Percentiles rank a stretch among this genome's conserved stretches.
These are phyloP conservation scores for Pyralis farinalis DNA, from an alignment of 2,888 invertebrate species.

Conservation along the genomic window DNA sequence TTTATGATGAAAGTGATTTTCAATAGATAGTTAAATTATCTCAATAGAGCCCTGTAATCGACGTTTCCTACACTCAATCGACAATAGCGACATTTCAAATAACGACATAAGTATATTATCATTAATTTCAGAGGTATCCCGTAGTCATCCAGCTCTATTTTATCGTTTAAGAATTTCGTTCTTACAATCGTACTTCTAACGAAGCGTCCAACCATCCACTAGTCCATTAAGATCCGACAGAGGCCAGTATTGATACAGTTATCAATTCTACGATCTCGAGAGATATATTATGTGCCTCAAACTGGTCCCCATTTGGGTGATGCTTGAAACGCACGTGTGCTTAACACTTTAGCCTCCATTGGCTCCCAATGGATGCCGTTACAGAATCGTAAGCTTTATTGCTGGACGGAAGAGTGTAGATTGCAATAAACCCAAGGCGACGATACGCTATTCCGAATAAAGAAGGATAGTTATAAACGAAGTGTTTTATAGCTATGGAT, in stretches of 20 bases:
- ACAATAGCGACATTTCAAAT: no score
- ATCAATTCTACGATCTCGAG: conserved; percentile 63
- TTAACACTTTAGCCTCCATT: conserved; percentile 50
- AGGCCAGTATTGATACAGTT: conserved; percentile 50
- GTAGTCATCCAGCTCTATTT: no score
- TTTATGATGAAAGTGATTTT: no score
- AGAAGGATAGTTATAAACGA: conserved; percentile 36
- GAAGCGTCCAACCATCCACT: conserved; percentile 34
- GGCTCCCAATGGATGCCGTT: conserved; percentile 16
- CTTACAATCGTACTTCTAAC: conserved; percentile 18
- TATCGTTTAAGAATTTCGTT: no score
- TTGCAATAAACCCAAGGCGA: conserved; percentile 20
- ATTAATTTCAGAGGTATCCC: no score
- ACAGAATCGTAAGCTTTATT: conserved; percentile 18
- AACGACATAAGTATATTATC: no score
- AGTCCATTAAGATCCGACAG: conserved; percentile 41
- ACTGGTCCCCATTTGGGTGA: conserved; percentile 71
- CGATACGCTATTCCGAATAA: conserved; percentile 43
- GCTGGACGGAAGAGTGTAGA: conserved; percentile 18
- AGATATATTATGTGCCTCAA: conserved; percentile 52
- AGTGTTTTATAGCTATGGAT: conserved; percentile 38
- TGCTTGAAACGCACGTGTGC: conserved; percentile 72
- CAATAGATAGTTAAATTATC: no score
- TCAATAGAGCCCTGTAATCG: no score
- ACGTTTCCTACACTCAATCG: no score